Evolutionary conservation across 2,113 vertebrate genomes (phyloP), one percentile per base, ranked within the genome.

Genomic region (Malaclemys terrapin): DNA sequence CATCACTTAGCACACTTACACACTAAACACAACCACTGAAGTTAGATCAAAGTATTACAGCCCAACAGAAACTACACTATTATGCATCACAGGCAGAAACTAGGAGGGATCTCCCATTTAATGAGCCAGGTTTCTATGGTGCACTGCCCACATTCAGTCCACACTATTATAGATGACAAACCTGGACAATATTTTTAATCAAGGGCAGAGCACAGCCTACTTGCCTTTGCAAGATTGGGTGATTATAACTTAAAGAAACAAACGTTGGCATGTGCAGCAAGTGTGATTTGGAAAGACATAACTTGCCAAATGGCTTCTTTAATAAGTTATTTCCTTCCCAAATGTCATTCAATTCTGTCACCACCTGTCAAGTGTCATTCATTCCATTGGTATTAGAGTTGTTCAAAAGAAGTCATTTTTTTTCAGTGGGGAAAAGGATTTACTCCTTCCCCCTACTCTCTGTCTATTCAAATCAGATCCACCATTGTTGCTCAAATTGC

Each of bases 211-310:
- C 27, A 31, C 25, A 62, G 25, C 31, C 31, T 16, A 62, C 31
- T 31, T 62, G 59, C 59, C 59, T 62, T 35, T 62, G 31, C 31
- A 31, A 62, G 27, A 16, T 22, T 35, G 12, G 14, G 27, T 7
- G 59, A 62, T 27, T 35, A 62, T 12, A 35, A 13, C 3, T 31
- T 54, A 54, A 54, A 54, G 9, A 3, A 54, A 78, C 24, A 78
- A 52, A 2, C 0, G 0, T 14, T 19, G 50, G 45, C n/a, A 93
- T 5, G 3, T 11, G 24, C 1, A 2, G 16, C 72, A 88, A 78
- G 17, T 47, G 9, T 0, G 2, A 49, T 1, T 25, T 22, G 80
- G 65, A 10, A 85, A 7, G 82, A 25, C 53, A 54, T 54, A 20
- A 22, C 53, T 54, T 53, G 52, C 6, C 17, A 17, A 53, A 53